A percentile compares a stretch with the other conserved stretches of the same genome.
These are phyloP conservation scores for Macrobrachium nipponense DNA, from an alignment of 1,140 invertebrate species.

Conservation along the genomic window DNA sequence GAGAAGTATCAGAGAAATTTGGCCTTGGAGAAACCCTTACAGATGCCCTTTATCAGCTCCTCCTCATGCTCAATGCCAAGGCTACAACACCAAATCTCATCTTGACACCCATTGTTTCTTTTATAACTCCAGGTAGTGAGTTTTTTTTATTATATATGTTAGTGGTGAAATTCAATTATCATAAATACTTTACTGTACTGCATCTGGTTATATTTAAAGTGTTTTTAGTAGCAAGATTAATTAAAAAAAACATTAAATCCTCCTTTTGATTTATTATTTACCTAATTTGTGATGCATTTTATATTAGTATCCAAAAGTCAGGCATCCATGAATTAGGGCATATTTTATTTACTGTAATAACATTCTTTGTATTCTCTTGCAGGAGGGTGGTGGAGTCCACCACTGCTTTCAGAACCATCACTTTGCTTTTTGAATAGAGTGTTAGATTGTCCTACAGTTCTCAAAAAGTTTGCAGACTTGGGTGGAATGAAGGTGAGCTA, in stretches of 20 bases:
- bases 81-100: conserved; percentile 80
- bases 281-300: no score
- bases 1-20: conserved; percentile 66
- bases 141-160: background rate
- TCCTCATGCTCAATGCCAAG: conserved; percentile 79
- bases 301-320: background rate
- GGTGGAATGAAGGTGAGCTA: conserved; percentile 69
- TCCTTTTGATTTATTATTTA: no score
- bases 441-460: conserved; percentile 76
- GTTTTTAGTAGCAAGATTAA: no score
- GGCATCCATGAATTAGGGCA: background rate
- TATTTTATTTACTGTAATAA: background rate
- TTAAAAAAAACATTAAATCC: no score
- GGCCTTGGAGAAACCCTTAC: conserved; percentile 71
- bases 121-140: conserved; percentile 75
- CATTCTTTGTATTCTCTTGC: conserved; percentile 55
- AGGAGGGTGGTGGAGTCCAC: conserved; percentile 51
- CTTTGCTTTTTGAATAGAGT: conserved; percentile 81
- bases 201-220: no score
- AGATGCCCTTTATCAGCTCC: conserved; percentile 85
- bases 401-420: conserved; percentile 78
- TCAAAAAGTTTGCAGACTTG: conserved; percentile 76
- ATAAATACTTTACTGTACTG: background rate
- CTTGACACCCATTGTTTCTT: conserved; percentile 80
- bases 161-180: background rate